These are phyloP conservation scores for Mus spretus DNA, from an alignment of 2,797 vertebrate species.

Conservation along the genomic window DNA sequence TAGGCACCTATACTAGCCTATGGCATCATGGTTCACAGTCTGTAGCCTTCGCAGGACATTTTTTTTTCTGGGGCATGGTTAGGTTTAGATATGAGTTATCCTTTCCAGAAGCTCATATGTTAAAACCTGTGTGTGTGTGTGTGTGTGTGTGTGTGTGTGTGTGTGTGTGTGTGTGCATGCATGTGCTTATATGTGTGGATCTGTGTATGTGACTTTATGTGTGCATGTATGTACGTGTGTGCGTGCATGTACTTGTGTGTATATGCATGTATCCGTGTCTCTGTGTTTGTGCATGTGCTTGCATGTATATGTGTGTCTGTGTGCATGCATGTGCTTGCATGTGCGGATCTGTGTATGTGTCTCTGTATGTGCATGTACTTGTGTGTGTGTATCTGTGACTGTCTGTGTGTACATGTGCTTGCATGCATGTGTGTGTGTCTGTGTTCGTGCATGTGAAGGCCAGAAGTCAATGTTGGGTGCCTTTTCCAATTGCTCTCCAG, in stretches of 20 bases:
- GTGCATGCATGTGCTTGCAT: not conserved
- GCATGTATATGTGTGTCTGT: not conserved
- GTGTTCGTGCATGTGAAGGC: not conserved
- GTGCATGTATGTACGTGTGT: accelerated
- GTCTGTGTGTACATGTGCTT: no score
- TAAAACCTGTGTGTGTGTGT: not conserved
- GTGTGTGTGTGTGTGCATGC: not conserved
- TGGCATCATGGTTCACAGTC: no score
- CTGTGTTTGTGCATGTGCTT: no score
- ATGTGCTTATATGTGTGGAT: accelerated
- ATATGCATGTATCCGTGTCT: no score
- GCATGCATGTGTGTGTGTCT: not conserved
- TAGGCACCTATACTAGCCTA: not conserved
- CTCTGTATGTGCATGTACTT: no score
- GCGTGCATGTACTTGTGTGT: no score
- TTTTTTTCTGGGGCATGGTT: not conserved
- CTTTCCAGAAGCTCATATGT: not conserved
- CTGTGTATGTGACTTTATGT: accelerated
- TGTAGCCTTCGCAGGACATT: not conserved
- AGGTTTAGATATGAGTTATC: not conserved
- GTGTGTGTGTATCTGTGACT: no score
- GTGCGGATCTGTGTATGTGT: no score
- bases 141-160: not conserved
- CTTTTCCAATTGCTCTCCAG: not conserved
- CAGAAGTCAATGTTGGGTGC: not conserved